Evolutionary conservation across 2,888 invertebrate species (phyloP).

Genomic region (Diarsia mendica): DNA sequence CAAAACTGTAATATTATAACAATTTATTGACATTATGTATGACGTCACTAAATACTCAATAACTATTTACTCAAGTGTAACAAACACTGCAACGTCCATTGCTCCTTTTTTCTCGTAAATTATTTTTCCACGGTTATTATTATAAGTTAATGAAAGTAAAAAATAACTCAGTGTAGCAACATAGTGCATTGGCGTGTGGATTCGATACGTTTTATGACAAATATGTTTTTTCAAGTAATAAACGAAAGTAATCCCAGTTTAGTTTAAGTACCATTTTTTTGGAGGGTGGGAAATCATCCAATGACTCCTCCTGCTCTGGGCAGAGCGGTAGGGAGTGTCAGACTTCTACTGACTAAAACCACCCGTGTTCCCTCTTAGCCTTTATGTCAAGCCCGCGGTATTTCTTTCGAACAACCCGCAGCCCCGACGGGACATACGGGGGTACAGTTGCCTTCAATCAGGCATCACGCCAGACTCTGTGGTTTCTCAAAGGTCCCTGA

Average conservation of each 20-base stretch:
- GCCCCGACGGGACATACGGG: too few relatives aligned
- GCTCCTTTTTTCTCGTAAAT: not conserved
- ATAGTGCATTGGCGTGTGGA: constrained; percentile 6
- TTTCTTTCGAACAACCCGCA: too few relatives aligned
- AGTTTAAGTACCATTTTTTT: too few relatives aligned
- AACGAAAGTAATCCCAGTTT: not conserved
- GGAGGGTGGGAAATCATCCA: too few relatives aligned
- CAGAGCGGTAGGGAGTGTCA: too few relatives aligned
- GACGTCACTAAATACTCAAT: constrained; percentile 31
- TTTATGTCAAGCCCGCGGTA: too few relatives aligned
- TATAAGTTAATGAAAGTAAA: constrained; percentile 1
- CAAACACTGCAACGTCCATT: constrained; percentile 3
- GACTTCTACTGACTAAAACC: too few relatives aligned
- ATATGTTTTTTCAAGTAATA: constrained; percentile 7
- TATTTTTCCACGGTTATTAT: not conserved
- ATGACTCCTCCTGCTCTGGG: too few relatives aligned
- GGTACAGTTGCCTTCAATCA: not conserved
- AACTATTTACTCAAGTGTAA: constrained; percentile 47
- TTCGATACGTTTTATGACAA: constrained; percentile 12
- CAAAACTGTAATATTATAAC: not conserved
- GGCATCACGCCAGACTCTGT: not conserved
- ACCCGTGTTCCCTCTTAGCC: too few relatives aligned
- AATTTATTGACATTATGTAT: constrained; percentile 22
- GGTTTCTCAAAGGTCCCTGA: too few relatives aligned
- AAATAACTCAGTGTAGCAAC: not conserved